Percentiles rank a stretch among this genome's conserved stretches.
Conservation (phyloP, 1,140 invertebrate genomes). For the Anoplolepis gracilipes region DNA sequence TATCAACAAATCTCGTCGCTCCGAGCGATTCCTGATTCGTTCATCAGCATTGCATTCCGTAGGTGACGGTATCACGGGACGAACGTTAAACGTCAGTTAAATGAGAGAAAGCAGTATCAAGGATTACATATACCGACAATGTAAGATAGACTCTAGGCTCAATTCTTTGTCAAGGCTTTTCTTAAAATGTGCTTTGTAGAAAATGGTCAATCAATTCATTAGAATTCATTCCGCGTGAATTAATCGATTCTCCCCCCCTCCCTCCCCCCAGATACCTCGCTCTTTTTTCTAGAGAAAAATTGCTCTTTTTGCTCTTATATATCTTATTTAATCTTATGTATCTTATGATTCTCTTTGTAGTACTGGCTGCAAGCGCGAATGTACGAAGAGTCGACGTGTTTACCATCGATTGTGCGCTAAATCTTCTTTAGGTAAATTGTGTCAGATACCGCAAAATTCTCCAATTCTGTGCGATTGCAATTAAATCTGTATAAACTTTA, state of each 20-base stretch:
- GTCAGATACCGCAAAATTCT: neutral
- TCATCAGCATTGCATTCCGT: constrained; percentile 42
- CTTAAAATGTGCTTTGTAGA: constrained; percentile 20
- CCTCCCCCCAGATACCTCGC: neutral
- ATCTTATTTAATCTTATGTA: constrained; percentile 24
- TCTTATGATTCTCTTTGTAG: constrained; percentile 27
- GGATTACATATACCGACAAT: constrained; percentile 21
- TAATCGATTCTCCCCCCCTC: neutral
- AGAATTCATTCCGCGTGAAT: neutral
- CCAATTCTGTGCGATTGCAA: neutral
- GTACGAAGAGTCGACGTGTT: neutral
- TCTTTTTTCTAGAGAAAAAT: neutral
- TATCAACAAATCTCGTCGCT: constrained; percentile 27
- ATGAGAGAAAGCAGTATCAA: constrained; percentile 38
- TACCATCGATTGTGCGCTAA: neutral
- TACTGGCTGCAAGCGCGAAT: constrained; percentile 29
- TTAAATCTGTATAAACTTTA: neutral
- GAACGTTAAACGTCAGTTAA: constrained; percentile 12
- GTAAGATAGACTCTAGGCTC: constrained; percentile 13
- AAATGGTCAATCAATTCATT: neutral
- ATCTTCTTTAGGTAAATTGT: neutral
- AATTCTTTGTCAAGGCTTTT: neutral
- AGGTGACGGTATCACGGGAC: constrained; percentile 34
- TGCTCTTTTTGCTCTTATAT: constrained; percentile 9
- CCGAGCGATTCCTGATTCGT: constrained; percentile 47